Evolutionary conservation across 2,888 invertebrate genomes (phyloP), one percentile per base, ranked within the genome.

Genomic region (Metallyticus violacea): DNA sequence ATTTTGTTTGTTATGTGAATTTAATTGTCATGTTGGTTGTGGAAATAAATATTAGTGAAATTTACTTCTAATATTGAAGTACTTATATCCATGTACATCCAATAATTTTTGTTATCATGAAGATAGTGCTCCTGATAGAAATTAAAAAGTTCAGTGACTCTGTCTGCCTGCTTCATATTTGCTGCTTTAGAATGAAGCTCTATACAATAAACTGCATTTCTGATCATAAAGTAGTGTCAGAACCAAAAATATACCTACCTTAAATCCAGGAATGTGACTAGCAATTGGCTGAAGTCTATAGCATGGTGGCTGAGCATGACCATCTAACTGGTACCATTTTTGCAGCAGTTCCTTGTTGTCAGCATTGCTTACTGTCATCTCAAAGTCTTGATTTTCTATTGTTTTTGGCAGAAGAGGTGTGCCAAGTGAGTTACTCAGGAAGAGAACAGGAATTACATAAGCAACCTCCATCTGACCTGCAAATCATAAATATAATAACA

Each of bases 361-460:
- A 0, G 95, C 95, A 22, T 94, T 94, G 85, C 95, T 95, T 89
- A 96, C 92, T 6, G 96, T 95, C 88, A 95, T 95, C 90, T 95
- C 95, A 91, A 96, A 97, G 92, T 97, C 96, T 1, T 96, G 94
- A 89, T 95, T 95, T 91, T 96, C 96, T 87, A 97, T 94, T 6
- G 96, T 96, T 89, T 96, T 95, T 0, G 97, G 97, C 87, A 97
- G 92, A 88, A 96, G 93, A 7, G 96, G 96, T 6, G 95, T 95
- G 29, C 97, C 97, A 88, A 97, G 92, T 0, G 95, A 96, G 29
- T 96, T 95, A 91, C 96, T 97, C 87, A 97, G 92, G 92, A 97
- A 96, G 88, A 97, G 91, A 62, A 97, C 94, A 0, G 97, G 96
- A 82, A 96, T 95, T 86, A 97, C 94, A 88, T 96, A 96, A 0